Conservation (phyloP, 2,888 invertebrate species). For the Teleogryllus oceanicus region DNA sequence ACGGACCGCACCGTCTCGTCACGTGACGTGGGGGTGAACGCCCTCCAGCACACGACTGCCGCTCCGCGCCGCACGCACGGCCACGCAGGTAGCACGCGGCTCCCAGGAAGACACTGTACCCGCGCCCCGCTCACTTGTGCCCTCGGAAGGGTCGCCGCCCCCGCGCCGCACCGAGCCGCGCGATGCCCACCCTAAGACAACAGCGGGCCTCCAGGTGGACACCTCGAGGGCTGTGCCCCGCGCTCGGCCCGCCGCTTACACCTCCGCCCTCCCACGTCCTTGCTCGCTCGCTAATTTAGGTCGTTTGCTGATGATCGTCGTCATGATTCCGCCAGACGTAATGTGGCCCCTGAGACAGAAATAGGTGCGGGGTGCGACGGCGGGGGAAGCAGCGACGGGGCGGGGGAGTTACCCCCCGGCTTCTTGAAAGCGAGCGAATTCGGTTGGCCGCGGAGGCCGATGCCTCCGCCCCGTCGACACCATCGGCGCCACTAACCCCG, state of each 20-base stretch:
- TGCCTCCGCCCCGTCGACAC: not conserved
- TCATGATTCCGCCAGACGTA: not conserved
- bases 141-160: not conserved
- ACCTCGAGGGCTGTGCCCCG: not conserved
- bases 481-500: not conserved
- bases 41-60: no score
- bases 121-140: not conserved
- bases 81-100: not conserved
- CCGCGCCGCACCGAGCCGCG: not conserved
- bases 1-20: no score
- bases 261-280: not conserved
- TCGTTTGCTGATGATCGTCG: not conserved
- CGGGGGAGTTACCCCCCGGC: not conserved
- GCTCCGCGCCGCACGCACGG: no score
- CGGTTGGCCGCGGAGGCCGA: not conserved
- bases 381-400: not conserved
- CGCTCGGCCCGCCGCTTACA: not conserved
- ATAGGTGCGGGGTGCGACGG: not conserved
- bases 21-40: no score
- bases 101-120: not conserved
- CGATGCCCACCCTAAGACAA: no score
- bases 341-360: not conserved
- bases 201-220: not conserved
- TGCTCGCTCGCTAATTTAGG: not conserved
- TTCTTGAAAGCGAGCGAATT: slow-evolving; percentile 7